phyloP scores from a whole-genome alignment of 2,797 vertebrate species.

The Meriones psammophilus region DNA sequence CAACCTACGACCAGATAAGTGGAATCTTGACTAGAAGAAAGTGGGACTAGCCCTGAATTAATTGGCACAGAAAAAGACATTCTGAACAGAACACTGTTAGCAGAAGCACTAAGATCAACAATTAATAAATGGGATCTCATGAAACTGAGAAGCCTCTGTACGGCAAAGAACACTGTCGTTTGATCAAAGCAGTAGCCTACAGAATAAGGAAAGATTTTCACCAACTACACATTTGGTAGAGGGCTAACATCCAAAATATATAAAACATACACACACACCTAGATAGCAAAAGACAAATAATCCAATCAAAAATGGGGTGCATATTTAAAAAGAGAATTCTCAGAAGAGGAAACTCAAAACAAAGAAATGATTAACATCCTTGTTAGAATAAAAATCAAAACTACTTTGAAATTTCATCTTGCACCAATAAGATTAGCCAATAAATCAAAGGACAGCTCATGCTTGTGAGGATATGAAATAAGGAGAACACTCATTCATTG shows the following conservation, averaged over 20 bases:
- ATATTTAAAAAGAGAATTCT: not conserved
- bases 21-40: not conserved
- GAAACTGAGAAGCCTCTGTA: too few relatives aligned
- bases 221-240: not conserved
- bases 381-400: not conserved
- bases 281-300: not conserved
- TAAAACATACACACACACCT: not conserved
- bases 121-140: too few relatives aligned
- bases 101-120: too few relatives aligned
- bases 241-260: too few relatives aligned
- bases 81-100: not conserved
- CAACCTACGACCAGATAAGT: not conserved
- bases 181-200: too few relatives aligned
- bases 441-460: not conserved
- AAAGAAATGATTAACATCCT: not conserved
- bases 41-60: not conserved
- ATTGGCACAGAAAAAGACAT: not conserved
- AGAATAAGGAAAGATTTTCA: too few relatives aligned
- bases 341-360: not conserved
- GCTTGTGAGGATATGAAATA: not conserved
- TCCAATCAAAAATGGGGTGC: too few relatives aligned
- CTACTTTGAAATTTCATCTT: not conserved
- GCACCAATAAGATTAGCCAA: not conserved
- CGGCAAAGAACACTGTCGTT: too few relatives aligned
- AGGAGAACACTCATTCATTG: not conserved